Evolutionary conservation across 2,113 vertebrate species (phyloP), one percentile per base, ranked within the genome.

Genomic region (Macrotis lagotis): DNA sequence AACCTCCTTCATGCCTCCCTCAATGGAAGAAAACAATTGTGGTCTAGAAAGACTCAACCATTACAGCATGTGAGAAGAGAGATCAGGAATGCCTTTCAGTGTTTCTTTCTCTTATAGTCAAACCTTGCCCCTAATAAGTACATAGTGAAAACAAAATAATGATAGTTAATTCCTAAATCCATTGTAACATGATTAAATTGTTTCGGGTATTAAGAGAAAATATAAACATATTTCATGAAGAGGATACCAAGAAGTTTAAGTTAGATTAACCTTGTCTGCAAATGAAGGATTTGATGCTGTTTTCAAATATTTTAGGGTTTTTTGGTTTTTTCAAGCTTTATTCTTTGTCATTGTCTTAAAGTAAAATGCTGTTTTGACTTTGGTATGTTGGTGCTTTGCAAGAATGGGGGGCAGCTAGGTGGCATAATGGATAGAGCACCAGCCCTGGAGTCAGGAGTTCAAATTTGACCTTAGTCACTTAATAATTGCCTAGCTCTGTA

Each of bases 341-440:
- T 98, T 98, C 98, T 98, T 98, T 53, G 97, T 98, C 97, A 94
- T 97, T 98, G 98, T 99, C 97, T 98, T 98, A 96, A 98, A 98
- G 97, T 98, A 97, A 98, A 95, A 98, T 98, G 98, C 97, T 98
- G 97, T 98, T 96, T 98, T 96, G 97, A 97, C 97, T 98, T 98
- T 94, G 98, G 98, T 98, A 98, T 96, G 98, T 98, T 97, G 98
- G 98, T 99, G 98, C 99, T 99, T 99, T 98, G 99, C 98, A 98
- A 99, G 99, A 99, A n/a, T n/a, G n/a, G n/a, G n/a, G n/a, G n/a
- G n/a, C n/a, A n/a, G n/a, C n/a, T n/a, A n/a, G n/a, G n/a, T n/a
- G n/a, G n/a, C n/a, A n/a, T n/a, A n/a, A n/a, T n/a, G n/a, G n/a
- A n/a, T n/a, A n/a, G n/a, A n/a, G n/a, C n/a, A n/a, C n/a, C n/a